Evolutionary conservation across 2,888 invertebrate genomes (phyloP), one percentile per base, ranked within the genome.

Genomic region (Pocota personata): DNA sequence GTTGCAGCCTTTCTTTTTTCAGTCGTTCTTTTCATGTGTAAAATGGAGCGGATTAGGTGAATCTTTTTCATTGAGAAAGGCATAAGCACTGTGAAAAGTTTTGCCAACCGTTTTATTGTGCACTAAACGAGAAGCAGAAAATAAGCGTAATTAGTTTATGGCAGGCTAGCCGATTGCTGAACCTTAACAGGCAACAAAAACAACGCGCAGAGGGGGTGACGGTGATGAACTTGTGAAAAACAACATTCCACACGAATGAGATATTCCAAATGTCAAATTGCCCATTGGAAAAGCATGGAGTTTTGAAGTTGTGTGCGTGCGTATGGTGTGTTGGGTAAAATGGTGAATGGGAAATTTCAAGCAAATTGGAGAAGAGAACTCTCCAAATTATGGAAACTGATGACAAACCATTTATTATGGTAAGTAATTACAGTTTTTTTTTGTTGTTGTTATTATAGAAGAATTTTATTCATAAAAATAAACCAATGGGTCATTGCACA

Each of bases 231-330:
- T n/a, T 58, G 58, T 58, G 66, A 69, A 79, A 77, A 75, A 84
- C 73, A 84, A 79, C 84, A 84, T 84, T 84, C 79, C 79, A 79
- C 69, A 55, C 50, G 60, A 66, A 12, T 21, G 16, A 55, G 6
- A 19, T 57, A 71, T 84, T 79, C 75, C 73, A 84, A 73, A 27
- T 69, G 84, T 84, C 84, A 84, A 73, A 78, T 24, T 37, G 4
- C 7, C n/a, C 1, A 52, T 55, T 83, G 72, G 82, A 78, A 71
- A 50, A 10, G 2, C n/a, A 46, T 71, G 72, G 57, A 62, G 1
- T 55, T 12, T 27, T 27, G 62, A 1, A 27, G n/a, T 40, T 64
- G 67, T 35, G 35, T 64, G 52, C 10, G 57, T 24, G 7, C 37
- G 32, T 32, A 37, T 66, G 66, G 67, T 76, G 24, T 64, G 10